Evolutionary conservation across 2,888 invertebrate species (phyloP).

Genomic region (Cabera pusaria): DNA sequence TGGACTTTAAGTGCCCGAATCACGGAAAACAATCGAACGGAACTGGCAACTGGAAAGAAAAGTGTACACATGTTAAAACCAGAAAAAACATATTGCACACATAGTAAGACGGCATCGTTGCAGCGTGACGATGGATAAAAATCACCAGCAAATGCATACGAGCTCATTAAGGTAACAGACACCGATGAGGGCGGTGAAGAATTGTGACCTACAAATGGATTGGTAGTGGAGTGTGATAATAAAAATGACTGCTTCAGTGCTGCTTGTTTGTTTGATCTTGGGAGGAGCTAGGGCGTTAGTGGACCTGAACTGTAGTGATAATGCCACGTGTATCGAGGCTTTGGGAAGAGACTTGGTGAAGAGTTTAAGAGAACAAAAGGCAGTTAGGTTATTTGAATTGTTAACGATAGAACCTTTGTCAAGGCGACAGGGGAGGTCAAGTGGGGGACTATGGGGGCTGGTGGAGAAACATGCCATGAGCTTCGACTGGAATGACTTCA

Average conservation of each 20-base stretch:
- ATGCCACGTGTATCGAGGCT: constrained; percentile 83
- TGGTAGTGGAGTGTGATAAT: constrained; percentile 57
- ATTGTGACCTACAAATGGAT: constrained; percentile 78
- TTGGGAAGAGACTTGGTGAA: constrained; percentile 76
- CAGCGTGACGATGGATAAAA: constrained; percentile 79
- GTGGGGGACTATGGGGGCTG: constrained; percentile 65
- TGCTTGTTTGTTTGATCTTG: constrained; percentile 60
- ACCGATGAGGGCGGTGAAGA: constrained; percentile 67
- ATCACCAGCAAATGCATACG: constrained; percentile 64
- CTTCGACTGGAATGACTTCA: constrained; percentile 80
- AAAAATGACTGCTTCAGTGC: constrained; percentile 70
- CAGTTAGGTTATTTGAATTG: constrained; percentile 78
- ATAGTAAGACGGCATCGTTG: constrained; percentile 53
- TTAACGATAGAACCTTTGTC: constrained; percentile 81
- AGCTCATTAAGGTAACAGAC: constrained; percentile 72
- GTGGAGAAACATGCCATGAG: constrained; percentile 79
- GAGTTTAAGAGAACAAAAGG: constrained; percentile 77
- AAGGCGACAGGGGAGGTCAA: constrained; percentile 63
- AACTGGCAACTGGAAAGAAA: constrained; percentile 58
- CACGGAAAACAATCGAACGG: constrained; percentile 55
- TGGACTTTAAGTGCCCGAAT: constrained; percentile 51
- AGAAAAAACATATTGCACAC: constrained; percentile 63
- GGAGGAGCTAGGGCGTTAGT: constrained; percentile 59
- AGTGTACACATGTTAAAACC: constrained; percentile 42
- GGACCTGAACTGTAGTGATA: constrained; percentile 82